Evolutionary conservation across 2,113 vertebrate species (phyloP).

Genomic region (Piliocolobus tephrosceles): DNA sequence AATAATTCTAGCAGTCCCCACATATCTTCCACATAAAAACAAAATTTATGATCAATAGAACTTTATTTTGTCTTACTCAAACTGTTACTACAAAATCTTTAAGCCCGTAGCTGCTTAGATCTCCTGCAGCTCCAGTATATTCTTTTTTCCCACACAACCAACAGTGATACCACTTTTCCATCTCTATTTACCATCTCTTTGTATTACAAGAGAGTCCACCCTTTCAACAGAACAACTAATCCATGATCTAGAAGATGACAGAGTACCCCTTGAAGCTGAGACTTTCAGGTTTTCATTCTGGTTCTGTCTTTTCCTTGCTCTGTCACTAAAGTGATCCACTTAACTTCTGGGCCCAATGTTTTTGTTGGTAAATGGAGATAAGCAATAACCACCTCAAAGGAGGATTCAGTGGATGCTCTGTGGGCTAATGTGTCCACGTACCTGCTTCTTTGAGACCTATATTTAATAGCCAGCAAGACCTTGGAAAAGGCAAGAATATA

Average conservation of each 20-base stretch:
- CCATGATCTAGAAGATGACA: background rate
- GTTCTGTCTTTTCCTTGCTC: background rate
- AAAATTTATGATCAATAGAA: background rate
- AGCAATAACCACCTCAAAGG: background rate
- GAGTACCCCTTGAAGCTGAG: background rate
- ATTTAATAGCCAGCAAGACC: slow-evolving; percentile 27
- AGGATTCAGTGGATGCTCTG: background rate
- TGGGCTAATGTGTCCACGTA: background rate
- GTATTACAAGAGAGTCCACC: background rate
- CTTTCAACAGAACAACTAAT: background rate
- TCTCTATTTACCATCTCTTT: background rate
- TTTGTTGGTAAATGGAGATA: background rate
- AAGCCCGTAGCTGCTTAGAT: background rate
- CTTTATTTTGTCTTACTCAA: background rate
- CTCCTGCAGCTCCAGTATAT: background rate
- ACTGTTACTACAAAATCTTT: background rate
- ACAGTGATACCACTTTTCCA: background rate
- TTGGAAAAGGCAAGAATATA: background rate
- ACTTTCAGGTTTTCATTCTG: background rate
- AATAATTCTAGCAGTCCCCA: background rate
- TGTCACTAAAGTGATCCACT: background rate
- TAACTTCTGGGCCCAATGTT: background rate
- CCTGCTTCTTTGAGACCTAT: background rate
- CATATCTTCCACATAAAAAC: background rate
- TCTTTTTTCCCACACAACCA: background rate